phyloP scores from a whole-genome alignment of 1,140 invertebrate genomes.

The Nixonia krombeini region DNA sequence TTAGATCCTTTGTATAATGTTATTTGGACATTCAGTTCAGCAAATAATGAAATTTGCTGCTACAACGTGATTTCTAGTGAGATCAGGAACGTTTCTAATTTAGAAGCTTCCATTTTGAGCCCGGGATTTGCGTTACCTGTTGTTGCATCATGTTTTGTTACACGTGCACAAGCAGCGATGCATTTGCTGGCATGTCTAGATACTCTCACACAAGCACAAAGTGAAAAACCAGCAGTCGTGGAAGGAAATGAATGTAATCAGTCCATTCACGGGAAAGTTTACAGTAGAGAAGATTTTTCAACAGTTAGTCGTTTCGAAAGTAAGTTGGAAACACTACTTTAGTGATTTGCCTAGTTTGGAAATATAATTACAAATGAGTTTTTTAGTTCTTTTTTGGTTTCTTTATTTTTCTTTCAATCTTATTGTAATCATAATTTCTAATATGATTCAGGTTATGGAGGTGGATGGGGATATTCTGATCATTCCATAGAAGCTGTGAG shows the following conservation, averaged over 20 bases:
- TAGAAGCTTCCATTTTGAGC: conserved; percentile 76
- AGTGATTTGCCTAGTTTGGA: too few relatives aligned
- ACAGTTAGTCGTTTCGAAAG: conserved; percentile 94
- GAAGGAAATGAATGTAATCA: conserved; percentile 72
- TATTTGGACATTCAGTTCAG: conserved; percentile 85
- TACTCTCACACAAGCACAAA: conserved; percentile 86
- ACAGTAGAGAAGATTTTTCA: conserved; percentile 84
- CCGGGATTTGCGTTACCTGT: conserved; percentile 87
- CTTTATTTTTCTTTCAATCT: conserved; percentile 10
- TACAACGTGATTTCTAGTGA: conserved; percentile 87
- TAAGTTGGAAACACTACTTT: conserved; percentile 61
- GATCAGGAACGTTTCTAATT: conserved; percentile 62
- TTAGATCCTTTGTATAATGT: conserved; percentile 92
- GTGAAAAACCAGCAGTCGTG: conserved; percentile 75
- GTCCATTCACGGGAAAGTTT: conserved; percentile 72
- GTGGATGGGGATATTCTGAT: conserved; percentile 97
- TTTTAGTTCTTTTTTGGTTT: conserved; percentile 9
- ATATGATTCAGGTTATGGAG: conserved; percentile 88
- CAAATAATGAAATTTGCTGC: conserved; percentile 80
- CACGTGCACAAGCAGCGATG: conserved; percentile 87
- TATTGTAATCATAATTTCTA: too few relatives aligned
- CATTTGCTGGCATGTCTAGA: conserved; percentile 92
- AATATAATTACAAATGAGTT: too few relatives aligned
- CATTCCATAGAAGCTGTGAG: conserved; percentile 95
- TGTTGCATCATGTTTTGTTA: conserved; percentile 79